Conservation (phyloP, 2,797 vertebrate species). For the Malurus leucopterus region DNA sequence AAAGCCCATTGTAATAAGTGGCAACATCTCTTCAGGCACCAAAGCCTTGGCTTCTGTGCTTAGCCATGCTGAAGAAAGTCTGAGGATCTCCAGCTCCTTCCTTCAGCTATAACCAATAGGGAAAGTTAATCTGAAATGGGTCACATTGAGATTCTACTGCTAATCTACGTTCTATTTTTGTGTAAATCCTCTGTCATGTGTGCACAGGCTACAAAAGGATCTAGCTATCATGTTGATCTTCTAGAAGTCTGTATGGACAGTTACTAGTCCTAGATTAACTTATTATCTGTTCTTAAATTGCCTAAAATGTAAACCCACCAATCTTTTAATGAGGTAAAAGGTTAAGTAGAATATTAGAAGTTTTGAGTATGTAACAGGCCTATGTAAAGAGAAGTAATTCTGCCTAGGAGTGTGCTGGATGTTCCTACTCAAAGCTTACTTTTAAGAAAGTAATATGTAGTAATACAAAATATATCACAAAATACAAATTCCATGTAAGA, state of each 20-base stretch:
- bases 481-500: not conserved
- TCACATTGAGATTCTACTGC: conserved; percentile 47
- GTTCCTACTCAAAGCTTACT: not conserved
- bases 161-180: conserved; percentile 55
- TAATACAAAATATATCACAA: not conserved
- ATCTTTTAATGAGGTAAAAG: conserved; percentile 59
- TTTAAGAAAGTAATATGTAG: not conserved
- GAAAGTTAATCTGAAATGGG: conserved; percentile 57
- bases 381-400: not conserved
- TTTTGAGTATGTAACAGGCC: conserved; percentile 7
- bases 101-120: not conserved
- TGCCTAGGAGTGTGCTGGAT: not conserved
- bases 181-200: conserved; percentile 41
- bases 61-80: not conserved
- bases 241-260: not conserved
- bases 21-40: not conserved
- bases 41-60: not conserved
- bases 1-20: not conserved
- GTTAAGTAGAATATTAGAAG: conserved; percentile 34
- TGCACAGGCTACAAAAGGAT: conserved; percentile 23
- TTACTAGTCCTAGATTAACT: conserved; percentile 49
- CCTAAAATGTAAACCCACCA: conserved; percentile 43
- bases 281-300: conserved; percentile 58
- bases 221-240: conserved; percentile 34
- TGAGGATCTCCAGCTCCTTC: not conserved